Evolutionary conservation across 2,113 vertebrate species (phyloP), one percentile per base, ranked within the genome.

Genomic region (Pongo pygmaeus): DNA sequence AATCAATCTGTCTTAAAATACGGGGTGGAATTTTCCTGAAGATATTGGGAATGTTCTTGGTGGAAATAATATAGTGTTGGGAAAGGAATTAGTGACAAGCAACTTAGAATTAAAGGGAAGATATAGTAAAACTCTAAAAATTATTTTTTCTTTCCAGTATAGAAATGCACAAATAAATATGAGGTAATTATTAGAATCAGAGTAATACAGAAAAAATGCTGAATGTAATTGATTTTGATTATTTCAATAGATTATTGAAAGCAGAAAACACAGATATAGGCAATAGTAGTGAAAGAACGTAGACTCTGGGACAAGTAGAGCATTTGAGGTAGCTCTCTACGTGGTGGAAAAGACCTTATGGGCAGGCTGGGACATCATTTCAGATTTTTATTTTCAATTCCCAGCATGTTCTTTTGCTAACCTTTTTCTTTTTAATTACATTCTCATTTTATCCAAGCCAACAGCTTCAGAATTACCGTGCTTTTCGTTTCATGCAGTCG

Each of bases 381-480:
- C 75, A 92, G 93, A 69, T 77, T 96, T 93, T 96, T 72, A 88
- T 64, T 88, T 97, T 97, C 92, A 61, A 52, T 92, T 74, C 93
- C 83, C 48, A 57, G 84, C 96, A 84, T 95, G 95, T 70, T 64
- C 43, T 74, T 96, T 93, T 72, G 59, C 78, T 97, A 95, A 96
- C 91, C 92, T 84, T 95, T 98, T 95, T 81, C 91, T 43, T 52
- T 70, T 95, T 93, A 91, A 90, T 89, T 88, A 27, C 22, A 75
- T 70, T 86, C 87, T 67, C 93, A 81, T 96, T 77, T 93, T 94
- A 70, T 74, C 93, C 59, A 83, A 75, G 55, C 80, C 40, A 48
- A 27, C 74, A 87, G 89, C 74, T 94, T 94, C 78, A 55, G 70
- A 89, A 94, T 72, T 43, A 75, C 80, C 55, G 52, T 81, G 78